A percentile compares a stretch with the other conserved stretches of the same genome.
Evolutionary conservation across 2,113 vertebrate species (phyloP).

Genomic region (Perognathus longimembris): DNA sequence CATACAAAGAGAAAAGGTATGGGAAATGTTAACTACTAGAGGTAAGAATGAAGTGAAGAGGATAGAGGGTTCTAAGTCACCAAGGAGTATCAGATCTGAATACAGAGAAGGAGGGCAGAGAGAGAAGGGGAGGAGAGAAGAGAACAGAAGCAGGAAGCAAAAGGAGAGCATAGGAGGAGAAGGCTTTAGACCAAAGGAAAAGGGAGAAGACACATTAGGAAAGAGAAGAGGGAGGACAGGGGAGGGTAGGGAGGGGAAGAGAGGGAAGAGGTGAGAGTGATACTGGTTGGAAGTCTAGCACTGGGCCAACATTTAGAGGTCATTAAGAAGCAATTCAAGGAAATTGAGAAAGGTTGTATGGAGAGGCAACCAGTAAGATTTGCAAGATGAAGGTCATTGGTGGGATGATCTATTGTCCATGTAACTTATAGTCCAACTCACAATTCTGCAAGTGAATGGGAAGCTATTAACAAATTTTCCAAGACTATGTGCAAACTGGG

Average conservation of each 20-base stretch:
- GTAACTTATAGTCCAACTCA: constrained; percentile 41
- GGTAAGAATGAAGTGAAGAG: not conserved
- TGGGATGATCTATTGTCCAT: constrained; percentile 36
- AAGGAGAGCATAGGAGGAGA: too few species aligned
- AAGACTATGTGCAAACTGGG: constrained; percentile 26
- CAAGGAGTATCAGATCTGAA: not conserved
- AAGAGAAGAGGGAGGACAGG: not conserved
- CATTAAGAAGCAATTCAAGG: not conserved
- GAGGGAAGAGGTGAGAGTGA: not conserved
- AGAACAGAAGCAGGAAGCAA: too few species aligned
- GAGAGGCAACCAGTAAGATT: constrained; percentile 19
- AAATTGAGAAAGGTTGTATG: not conserved
- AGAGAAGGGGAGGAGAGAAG: not conserved
- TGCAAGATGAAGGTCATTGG: constrained; percentile 11
- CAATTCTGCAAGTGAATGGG: not conserved
- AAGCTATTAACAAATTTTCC: constrained; percentile 65
- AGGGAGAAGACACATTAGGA: not conserved
- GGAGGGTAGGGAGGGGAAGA: not conserved
- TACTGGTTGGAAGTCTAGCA: not conserved
- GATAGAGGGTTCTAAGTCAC: not conserved
- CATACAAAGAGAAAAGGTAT: not conserved
- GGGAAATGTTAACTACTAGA: not conserved
- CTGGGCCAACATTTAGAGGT: not conserved
- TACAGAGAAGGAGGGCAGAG: not conserved
- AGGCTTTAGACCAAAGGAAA: not conserved